Percentiles rank a stretch among this genome's conserved stretches.
Evolutionary conservation across 2,113 vertebrate species (phyloP).

Genomic region (Nycticebus coucang): DNA sequence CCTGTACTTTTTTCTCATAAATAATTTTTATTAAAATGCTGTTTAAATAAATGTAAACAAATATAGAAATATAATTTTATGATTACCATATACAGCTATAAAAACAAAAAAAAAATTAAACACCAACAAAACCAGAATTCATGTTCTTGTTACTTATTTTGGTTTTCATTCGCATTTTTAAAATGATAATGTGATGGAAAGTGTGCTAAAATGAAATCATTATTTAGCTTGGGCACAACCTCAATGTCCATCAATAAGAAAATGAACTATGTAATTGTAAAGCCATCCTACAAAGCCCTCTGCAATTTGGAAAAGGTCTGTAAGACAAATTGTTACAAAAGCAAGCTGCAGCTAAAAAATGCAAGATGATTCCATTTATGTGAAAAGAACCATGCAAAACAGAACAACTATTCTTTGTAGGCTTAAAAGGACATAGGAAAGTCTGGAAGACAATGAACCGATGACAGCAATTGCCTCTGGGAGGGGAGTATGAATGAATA

Average conservation of each 20-base stretch:
- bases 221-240: background rate
- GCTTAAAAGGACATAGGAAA: background rate
- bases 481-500: background rate
- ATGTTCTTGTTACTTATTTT: background rate
- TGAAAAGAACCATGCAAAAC: background rate
- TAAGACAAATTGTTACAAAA: background rate
- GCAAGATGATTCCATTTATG: background rate
- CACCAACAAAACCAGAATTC: background rate
- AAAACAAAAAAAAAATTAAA: background rate
- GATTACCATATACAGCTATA: background rate
- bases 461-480: background rate
- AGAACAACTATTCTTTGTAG: background rate
- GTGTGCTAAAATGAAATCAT: background rate
- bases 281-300: background rate
- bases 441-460: background rate
- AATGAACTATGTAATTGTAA: background rate
- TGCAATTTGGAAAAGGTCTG: background rate
- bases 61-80: background rate
- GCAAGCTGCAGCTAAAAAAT: background rate
- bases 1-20: background rate
- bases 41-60: constrained; percentile 37
- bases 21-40: constrained; percentile 9
- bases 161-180: constrained; percentile 11
- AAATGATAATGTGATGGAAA: constrained; percentile 24
- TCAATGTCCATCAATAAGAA: background rate